phyloP scores from a whole-genome alignment of 2,113 vertebrate genomes.

The Leptosomus discolor region DNA sequence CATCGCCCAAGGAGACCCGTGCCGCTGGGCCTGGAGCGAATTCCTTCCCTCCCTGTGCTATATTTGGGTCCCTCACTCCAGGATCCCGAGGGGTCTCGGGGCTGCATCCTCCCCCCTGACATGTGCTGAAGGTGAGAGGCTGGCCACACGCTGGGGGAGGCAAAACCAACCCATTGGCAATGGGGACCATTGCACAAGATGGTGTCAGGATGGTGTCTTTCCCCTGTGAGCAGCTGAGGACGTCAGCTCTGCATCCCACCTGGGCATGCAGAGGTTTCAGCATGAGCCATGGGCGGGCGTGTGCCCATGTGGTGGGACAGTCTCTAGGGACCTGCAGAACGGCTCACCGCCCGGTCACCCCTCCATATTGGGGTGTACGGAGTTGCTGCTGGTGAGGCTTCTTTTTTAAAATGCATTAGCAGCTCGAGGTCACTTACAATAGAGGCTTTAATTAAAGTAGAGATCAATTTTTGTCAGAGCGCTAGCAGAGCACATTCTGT shows the following conservation, averaged over 20 bases:
- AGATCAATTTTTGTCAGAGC: constrained; percentile 65
- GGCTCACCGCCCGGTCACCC: not conserved
- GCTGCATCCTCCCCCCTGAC: rapidly evolving
- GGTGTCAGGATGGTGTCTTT: not conserved
- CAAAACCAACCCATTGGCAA: not conserved
- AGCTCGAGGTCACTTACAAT: constrained; percentile 56
- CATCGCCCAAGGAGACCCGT: not conserved
- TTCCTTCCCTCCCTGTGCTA: not conserved
- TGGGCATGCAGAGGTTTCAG: not conserved
- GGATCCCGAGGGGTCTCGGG: rapidly evolving
- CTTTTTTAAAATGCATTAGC: constrained; percentile 48
- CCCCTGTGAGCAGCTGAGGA: not conserved
- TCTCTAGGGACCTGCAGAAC: not conserved
- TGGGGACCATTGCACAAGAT: not conserved
- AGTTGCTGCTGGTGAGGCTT: not conserved
- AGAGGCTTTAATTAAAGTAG: constrained; percentile 67
- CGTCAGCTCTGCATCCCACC: not conserved
- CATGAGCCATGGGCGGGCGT: rapidly evolving
- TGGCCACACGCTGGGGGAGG: no score
- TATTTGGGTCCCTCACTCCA: not conserved
- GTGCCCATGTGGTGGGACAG: not conserved
- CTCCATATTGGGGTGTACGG: not conserved
- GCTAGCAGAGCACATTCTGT: constrained; percentile 55
- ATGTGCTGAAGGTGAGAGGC: no score
- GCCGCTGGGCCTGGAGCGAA: rapidly evolving